A percentile compares a stretch with the other conserved stretches of the same genome.
phyloP scores from a whole-genome alignment of 1,140 invertebrate genomes.

The Homalodisca vitripennis region DNA sequence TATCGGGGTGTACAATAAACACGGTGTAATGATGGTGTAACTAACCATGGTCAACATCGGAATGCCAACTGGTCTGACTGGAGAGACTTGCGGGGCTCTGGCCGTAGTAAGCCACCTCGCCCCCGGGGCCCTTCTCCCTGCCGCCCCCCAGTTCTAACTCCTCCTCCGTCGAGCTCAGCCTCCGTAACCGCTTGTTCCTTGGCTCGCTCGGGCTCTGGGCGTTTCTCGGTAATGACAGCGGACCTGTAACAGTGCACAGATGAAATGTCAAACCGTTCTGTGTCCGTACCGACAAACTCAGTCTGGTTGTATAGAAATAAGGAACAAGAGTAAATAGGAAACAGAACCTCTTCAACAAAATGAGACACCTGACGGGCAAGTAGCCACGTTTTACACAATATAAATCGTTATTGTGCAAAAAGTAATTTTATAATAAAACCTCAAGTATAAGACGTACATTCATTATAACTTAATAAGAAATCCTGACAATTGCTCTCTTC shows the following conservation, averaged over 20 bases:
- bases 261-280: too few relatives aligned
- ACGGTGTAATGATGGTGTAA: background rate
- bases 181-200: conserved; percentile 56
- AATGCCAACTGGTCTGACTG: conserved; percentile 58
- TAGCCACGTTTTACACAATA: too few relatives aligned
- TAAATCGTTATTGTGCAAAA: too few relatives aligned
- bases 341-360: too few relatives aligned
- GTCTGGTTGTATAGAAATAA: too few relatives aligned
- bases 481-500: too few relatives aligned
- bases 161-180: conserved; percentile 60
- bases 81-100: conserved; percentile 57
- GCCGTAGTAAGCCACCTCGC: conserved; percentile 57
- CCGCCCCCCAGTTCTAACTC: conserved; percentile 51
- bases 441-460: too few relatives aligned
- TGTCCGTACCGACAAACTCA: too few relatives aligned
- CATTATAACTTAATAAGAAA: too few relatives aligned
- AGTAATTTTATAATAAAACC: too few relatives aligned
- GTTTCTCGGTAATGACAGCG: conserved; percentile 47
- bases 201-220: conserved; percentile 54
- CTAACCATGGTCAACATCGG: conserved; percentile 56
- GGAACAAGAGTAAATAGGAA: too few relatives aligned
- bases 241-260: conserved; percentile 46
- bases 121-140: conserved; percentile 47
- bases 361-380: too few relatives aligned
- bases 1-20: background rate